phyloP scores from a whole-genome alignment of 2,113 vertebrate genomes.

The Alligator mississippiensis region DNA sequence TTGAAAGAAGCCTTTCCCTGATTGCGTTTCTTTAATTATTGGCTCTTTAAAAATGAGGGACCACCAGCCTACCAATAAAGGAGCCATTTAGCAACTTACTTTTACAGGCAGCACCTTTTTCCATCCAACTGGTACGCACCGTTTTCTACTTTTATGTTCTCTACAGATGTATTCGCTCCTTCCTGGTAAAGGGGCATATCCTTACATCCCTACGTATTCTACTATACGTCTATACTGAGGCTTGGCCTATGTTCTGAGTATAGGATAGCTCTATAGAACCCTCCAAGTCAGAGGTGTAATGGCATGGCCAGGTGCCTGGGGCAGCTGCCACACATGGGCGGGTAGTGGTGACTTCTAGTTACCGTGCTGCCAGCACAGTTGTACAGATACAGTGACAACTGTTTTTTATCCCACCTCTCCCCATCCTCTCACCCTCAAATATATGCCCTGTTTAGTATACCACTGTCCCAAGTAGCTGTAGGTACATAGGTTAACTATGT shows the following conservation, averaged over 20 bases:
- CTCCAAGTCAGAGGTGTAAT: too few species aligned
- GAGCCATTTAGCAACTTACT: constrained; percentile 6
- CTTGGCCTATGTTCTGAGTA: neutral
- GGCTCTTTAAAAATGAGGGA: neutral
- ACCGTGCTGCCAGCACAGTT: too few species aligned
- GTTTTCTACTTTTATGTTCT: neutral
- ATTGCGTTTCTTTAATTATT: neutral
- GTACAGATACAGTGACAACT: too few species aligned
- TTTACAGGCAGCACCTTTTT: neutral
- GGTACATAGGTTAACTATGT: rapidly evolving
- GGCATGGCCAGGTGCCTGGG: too few species aligned
- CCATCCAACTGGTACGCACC: neutral
- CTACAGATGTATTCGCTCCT: neutral
- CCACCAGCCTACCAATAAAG: neutral
- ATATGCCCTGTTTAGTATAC: too few species aligned
- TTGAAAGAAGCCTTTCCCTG: neutral
- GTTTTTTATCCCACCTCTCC: too few species aligned
- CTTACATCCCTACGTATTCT: neutral
- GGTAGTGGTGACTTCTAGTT: too few species aligned
- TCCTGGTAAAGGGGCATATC: neutral
- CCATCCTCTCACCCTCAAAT: too few species aligned
- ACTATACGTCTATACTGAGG: neutral
- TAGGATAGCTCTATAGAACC: rapidly evolving
- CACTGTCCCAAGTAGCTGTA: neutral
- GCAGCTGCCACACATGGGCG: too few species aligned